Percentiles rank a stretch among this genome's conserved stretches.
Evolutionary conservation across 92 coral and sea anemone species (phyloP).

Genomic region (Umimayanthus kanabou): DNA sequence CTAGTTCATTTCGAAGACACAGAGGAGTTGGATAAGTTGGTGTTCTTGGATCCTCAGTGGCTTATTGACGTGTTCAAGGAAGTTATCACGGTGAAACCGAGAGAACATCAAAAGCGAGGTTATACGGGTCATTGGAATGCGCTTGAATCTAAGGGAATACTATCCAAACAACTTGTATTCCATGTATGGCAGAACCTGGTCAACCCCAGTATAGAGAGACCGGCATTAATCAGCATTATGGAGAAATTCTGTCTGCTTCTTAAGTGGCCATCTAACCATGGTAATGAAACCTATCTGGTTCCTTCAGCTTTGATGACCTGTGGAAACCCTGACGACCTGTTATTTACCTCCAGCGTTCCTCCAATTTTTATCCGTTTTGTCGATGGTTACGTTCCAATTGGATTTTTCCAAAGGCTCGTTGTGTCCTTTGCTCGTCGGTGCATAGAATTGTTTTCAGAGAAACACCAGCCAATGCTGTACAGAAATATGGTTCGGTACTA

Average conservation of each 20-base stretch:
- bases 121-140: slow-evolving; percentile 45
- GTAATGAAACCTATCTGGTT: slow-evolving; percentile 36
- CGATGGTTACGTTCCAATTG: slow-evolving; percentile 45
- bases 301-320: slow-evolving; percentile 52
- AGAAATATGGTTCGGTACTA: slow-evolving; percentile 45
- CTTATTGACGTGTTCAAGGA: slow-evolving; percentile 55
- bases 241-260: slow-evolving; percentile 59
- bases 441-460: slow-evolving; percentile 17
- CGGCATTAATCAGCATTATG: slow-evolving; percentile 51
- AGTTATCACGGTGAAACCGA: slow-evolving; percentile 58
- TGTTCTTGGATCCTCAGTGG: slow-evolving; percentile 66
- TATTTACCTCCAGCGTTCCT: slow-evolving; percentile 26
- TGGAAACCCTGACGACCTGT: slow-evolving; percentile 22
- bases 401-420: slow-evolving; percentile 49
- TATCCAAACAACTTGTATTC: slow-evolving; percentile 34
- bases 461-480: slow-evolving; percentile 40
- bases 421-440: slow-evolving; percentile 45
- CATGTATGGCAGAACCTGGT: slow-evolving; percentile 44
- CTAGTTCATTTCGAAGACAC: slow-evolving; percentile 54
- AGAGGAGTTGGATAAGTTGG: slow-evolving; percentile 14
- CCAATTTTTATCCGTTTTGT: slow-evolving; percentile 52
- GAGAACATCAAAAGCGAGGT: not conserved
- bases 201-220: not conserved
- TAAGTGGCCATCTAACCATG: slow-evolving; percentile 42
- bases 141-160: slow-evolving; percentile 54